phyloP scores from a whole-genome alignment of 2,113 vertebrate genomes.

The Agelaius phoeniceus region DNA sequence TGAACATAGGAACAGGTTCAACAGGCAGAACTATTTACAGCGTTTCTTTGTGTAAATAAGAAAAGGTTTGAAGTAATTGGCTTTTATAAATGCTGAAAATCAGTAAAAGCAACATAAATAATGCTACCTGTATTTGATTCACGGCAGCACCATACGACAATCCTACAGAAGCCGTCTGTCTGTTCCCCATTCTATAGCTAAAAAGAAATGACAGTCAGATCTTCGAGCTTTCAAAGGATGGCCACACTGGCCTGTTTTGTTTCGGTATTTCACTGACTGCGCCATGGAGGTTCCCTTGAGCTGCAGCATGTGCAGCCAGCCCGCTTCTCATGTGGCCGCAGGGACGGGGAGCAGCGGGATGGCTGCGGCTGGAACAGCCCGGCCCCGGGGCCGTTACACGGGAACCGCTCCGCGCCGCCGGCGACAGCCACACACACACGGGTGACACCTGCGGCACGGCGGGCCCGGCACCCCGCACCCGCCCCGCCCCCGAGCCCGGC shows the following conservation, averaged over 20 bases:
- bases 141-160: neutral
- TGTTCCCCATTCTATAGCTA: slow-evolving; percentile 71
- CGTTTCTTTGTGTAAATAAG: neutral
- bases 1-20: neutral
- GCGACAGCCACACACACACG: neutral
- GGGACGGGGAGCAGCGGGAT: accelerated
- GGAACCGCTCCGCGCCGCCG: neutral
- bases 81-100: neutral
- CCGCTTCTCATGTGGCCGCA: accelerated
- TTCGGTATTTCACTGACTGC: neutral
- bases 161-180: neutral
- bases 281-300: accelerated
- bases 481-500: too few relatives aligned
- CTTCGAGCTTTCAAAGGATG: neutral
- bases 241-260: accelerated
- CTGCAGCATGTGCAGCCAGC: accelerated
- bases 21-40: neutral
- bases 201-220: neutral
- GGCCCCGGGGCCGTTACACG: neutral
- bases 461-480: too few relatives aligned
- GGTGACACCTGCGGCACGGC: neutral
- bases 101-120: neutral
- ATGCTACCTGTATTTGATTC: slow-evolving; percentile 72
- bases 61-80: neutral
- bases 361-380: neutral